These are phyloP conservation scores for Eupelmus urozonus DNA, from an alignment of 2,888 invertebrate species.

Conservation along the genomic window DNA sequence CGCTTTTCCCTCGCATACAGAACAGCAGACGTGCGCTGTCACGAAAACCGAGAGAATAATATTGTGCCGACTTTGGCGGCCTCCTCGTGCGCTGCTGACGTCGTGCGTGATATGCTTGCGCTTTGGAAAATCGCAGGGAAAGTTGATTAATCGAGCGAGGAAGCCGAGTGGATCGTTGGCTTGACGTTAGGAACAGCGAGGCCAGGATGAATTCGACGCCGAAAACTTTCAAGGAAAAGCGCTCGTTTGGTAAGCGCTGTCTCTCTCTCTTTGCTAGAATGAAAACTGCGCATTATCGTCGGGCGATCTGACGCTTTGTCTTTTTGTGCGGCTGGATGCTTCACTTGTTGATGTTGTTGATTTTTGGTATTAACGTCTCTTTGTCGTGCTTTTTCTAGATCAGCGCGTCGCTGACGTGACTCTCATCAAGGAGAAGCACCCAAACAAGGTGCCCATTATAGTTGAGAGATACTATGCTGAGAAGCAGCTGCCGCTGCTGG, in stretches of 20 bases:
- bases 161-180: too few relatives aligned
- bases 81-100: too few relatives aligned
- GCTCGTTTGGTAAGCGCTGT: slow-evolving; percentile 70
- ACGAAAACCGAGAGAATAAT: too few relatives aligned
- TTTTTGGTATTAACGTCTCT: not conserved
- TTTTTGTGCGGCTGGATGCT: too few relatives aligned
- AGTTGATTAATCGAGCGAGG: too few relatives aligned
- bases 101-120: too few relatives aligned
- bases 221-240: slow-evolving; percentile 72
- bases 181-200: too few relatives aligned
- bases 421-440: slow-evolving; percentile 69
- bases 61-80: too few relatives aligned
- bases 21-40: too few relatives aligned
- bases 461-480: slow-evolving; percentile 91
- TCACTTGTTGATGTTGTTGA: not conserved
- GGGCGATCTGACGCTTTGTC: too few relatives aligned
- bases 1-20: too few relatives aligned
- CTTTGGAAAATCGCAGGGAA: too few relatives aligned
- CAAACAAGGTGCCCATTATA: slow-evolving; percentile 83
- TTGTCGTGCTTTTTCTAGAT: slow-evolving; percentile 63
- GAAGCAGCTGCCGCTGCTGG: slow-evolving; percentile 85
- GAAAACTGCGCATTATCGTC: slow-evolving; percentile 42
- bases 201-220: slow-evolving; percentile 68
- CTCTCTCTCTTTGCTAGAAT: not conserved
- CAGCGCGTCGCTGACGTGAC: slow-evolving; percentile 71